Evolutionary conservation across 2,113 vertebrate species (phyloP).

Genomic region (Silurus asotus): DNA sequence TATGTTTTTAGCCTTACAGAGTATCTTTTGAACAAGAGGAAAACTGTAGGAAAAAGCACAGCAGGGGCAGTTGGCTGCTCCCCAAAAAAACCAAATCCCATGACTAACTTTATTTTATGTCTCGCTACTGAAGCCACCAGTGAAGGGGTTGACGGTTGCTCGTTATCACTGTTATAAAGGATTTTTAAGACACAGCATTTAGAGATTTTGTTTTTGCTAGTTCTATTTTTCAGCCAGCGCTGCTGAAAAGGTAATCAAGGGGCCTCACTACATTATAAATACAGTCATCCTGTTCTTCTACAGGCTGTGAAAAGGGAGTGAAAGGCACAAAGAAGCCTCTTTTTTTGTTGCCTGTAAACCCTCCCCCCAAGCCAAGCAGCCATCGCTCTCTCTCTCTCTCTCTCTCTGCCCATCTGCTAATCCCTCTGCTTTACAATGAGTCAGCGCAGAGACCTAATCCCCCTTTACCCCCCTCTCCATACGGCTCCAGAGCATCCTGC

Average conservation of each 20-base stretch:
- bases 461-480: slow-evolving; percentile 10
- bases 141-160: slow-evolving; percentile 14
- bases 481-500: slow-evolving; percentile 12
- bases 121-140: not conserved
- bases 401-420: slow-evolving; percentile 32
- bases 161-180: not conserved
- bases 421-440: slow-evolving; percentile 42
- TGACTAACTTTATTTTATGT: slow-evolving; percentile 6
- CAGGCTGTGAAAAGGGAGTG: slow-evolving; percentile 51
- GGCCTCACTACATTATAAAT: slow-evolving; percentile 22
- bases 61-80: slow-evolving; percentile 13
- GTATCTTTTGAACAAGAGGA: not conserved
- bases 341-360: slow-evolving; percentile 40
- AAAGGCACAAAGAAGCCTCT: slow-evolving; percentile 44
- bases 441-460: slow-evolving; percentile 46
- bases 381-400: slow-evolving; percentile 1
- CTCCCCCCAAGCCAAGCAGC: slow-evolving; percentile 42
- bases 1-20: not conserved
- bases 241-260: slow-evolving; percentile 23
- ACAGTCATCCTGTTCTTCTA: slow-evolving; percentile 27
- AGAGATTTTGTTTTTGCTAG: too few relatives aligned
- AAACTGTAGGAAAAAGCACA: slow-evolving; percentile 21
- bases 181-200: slow-evolving; percentile 1
- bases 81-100: slow-evolving; percentile 18
- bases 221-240: not conserved